Conservation (phyloP, 2,113 vertebrate genomes). For the Phylloscopus trochilus region DNA sequence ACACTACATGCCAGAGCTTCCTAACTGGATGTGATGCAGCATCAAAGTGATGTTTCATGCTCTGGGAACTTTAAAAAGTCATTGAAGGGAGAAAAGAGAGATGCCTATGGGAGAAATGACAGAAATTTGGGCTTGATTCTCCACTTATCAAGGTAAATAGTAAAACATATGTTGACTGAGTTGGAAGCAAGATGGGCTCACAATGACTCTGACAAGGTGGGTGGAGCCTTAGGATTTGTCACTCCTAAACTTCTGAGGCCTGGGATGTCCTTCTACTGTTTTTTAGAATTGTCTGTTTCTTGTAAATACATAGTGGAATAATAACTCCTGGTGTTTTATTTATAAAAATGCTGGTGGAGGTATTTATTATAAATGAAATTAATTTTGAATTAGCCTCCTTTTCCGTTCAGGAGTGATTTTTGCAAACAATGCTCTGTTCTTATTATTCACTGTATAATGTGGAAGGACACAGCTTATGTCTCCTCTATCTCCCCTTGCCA, state of each 20-base stretch:
- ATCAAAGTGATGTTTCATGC: slow-evolving; percentile 70
- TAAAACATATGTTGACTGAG: not conserved
- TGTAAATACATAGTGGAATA: not conserved
- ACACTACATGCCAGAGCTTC: slow-evolving; percentile 37
- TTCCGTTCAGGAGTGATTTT: not conserved
- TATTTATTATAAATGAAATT: slow-evolving; percentile 65
- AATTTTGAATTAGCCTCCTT: slow-evolving; percentile 53
- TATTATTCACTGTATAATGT: not conserved
- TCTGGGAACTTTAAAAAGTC: slow-evolving; percentile 49
- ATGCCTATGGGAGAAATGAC: slow-evolving; percentile 13
- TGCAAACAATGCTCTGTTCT: slow-evolving; percentile 9
- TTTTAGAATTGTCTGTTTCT: not conserved
- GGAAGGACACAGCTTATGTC: not conserved
- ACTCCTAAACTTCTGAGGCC: not conserved
- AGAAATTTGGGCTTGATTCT: slow-evolving; percentile 17
- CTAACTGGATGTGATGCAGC: slow-evolving; percentile 60
- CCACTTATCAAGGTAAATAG: slow-evolving; percentile 2
- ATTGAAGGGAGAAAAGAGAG: slow-evolving; percentile 46
- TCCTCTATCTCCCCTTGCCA: slow-evolving; percentile 5
- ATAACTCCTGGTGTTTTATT: slow-evolving; percentile 56
- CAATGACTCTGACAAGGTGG: not conserved
- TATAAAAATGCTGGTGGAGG: slow-evolving; percentile 27
- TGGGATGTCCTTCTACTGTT: not conserved
- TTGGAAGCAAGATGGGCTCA: not conserved
- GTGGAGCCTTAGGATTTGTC: not conserved